Percentiles rank a stretch among this genome's conserved stretches.
These are phyloP conservation scores for Miichthys miiuy DNA, from an alignment of 2,797 vertebrate species.

Conservation along the genomic window DNA sequence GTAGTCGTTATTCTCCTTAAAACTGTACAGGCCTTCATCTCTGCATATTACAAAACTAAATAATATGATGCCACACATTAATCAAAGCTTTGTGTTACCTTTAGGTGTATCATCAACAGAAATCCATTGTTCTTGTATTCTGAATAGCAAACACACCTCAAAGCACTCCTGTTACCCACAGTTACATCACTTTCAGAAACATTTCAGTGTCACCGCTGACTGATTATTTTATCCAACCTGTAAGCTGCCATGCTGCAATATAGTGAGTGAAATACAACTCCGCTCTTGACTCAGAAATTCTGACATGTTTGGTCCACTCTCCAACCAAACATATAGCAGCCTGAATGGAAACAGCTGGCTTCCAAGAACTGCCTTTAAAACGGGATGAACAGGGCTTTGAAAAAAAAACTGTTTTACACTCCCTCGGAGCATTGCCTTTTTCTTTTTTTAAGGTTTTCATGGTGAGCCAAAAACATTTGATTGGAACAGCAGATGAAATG, in stretches of 20 bases:
- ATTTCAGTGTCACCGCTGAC: slow-evolving; percentile 11
- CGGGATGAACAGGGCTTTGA: slow-evolving; percentile 1
- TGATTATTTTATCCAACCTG: slow-evolving; percentile 11
- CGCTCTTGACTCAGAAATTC: not conserved
- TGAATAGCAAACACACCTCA: not conserved
- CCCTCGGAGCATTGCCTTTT: not conserved
- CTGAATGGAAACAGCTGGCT: not conserved
- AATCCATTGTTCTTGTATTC: not conserved
- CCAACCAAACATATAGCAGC: not conserved
- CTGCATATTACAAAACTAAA: not conserved
- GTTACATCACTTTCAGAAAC: slow-evolving; percentile 46
- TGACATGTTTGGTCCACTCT: not conserved
- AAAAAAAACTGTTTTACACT: slow-evolving; percentile 14
- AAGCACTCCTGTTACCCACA: slow-evolving; percentile 25
- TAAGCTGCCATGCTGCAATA: not conserved
- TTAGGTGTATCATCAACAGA: slow-evolving; percentile 25
- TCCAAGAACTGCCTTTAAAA: slow-evolving; percentile 9
- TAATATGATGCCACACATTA: slow-evolving; percentile 3
- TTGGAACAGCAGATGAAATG: not conserved
- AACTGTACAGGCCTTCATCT: slow-evolving; percentile 7
- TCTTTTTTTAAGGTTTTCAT: not conserved
- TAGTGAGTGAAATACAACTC: slow-evolving; percentile 2
- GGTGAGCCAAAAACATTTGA: slow-evolving; percentile 2
- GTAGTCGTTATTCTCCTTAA: too few relatives aligned
- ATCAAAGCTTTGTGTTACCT: slow-evolving; percentile 38